A percentile compares a stretch with the other conserved stretches of the same genome.
phyloP scores from a whole-genome alignment of 1,140 invertebrate genomes.

The Cherax quadricarinatus region DNA sequence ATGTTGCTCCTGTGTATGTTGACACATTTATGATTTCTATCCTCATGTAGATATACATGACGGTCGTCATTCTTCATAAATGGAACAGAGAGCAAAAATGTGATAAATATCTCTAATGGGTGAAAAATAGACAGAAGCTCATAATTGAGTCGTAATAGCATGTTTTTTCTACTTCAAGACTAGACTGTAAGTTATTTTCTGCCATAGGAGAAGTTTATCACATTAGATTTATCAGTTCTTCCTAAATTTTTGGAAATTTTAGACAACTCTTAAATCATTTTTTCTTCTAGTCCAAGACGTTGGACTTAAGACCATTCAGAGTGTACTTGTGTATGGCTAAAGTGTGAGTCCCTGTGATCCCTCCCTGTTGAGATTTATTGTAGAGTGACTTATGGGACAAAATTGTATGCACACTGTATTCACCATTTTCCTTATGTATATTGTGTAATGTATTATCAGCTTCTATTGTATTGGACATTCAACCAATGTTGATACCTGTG shows the following conservation, averaged over 20 bases:
- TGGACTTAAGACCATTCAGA: neutral
- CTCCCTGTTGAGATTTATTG: neutral
- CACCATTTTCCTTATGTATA: conserved; percentile 4
- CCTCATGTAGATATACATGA: too few species aligned
- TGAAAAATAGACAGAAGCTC: neutral
- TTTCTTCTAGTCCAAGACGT: neutral
- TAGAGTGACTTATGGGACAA: neutral
- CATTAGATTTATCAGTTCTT: neutral
- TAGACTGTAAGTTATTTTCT: neutral
- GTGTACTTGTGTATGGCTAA: neutral
- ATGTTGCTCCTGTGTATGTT: neutral
- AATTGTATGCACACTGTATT: neutral
- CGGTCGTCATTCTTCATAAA: too few species aligned
- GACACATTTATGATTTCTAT: neutral
- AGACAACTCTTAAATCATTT: neutral
- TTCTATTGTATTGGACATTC: neutral
- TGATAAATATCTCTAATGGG: neutral
- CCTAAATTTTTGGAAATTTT: neutral
- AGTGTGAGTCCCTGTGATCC: neutral
- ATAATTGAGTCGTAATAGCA: neutral
- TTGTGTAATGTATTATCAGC: neutral
- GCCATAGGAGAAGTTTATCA: neutral
- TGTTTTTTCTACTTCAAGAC: neutral
- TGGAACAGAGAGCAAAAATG: neutral
- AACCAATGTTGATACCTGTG: conserved; percentile 4